Percentiles rank a stretch among this genome's conserved stretches.
These are phyloP conservation scores for Pandemis heparana DNA, from an alignment of 2,888 invertebrate genomes.

Conservation along the genomic window DNA sequence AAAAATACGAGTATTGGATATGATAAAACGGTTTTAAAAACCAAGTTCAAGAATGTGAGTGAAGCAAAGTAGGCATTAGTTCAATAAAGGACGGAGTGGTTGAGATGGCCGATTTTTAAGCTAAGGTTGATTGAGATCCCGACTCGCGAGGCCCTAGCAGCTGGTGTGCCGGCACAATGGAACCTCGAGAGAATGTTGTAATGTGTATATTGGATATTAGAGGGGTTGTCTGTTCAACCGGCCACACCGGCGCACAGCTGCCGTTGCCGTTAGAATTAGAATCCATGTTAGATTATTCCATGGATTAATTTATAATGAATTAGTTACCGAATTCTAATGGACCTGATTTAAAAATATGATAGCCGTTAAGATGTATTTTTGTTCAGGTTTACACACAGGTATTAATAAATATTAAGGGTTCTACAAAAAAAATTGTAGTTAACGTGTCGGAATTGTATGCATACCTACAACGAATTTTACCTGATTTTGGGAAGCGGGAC, in stretches of 20 bases:
- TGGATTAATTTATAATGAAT: conserved; percentile 15
- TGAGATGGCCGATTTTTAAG: conserved; percentile 8
- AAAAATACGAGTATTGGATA: background rate
- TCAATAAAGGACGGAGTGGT: conserved; percentile 1
- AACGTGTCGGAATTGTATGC: background rate
- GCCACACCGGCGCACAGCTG: conserved; percentile 57
- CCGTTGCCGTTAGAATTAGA: conserved; percentile 60
- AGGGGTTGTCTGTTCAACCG: conserved; percentile 61
- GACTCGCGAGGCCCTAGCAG: conserved; percentile 51
- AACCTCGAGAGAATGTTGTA: conserved; percentile 55
- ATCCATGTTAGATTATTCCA: conserved; percentile 53
- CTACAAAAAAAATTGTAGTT: background rate
- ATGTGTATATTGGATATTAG: conserved; percentile 59
- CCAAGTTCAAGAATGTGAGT: background rate
- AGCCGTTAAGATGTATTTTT: too few species aligned
- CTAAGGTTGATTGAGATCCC: conserved; percentile 40
- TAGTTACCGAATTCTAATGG: too few species aligned
- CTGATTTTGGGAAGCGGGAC: background rate
- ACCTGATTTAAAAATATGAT: too few species aligned
- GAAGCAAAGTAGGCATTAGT: background rate
- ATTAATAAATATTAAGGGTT: background rate
- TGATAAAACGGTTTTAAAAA: background rate
- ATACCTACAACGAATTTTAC: background rate
- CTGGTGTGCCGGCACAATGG: conserved; percentile 60
- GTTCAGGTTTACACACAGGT: background rate